These are phyloP conservation scores for Antitype chi DNA, from an alignment of 2,888 invertebrate genomes.

Conservation along the genomic window DNA sequence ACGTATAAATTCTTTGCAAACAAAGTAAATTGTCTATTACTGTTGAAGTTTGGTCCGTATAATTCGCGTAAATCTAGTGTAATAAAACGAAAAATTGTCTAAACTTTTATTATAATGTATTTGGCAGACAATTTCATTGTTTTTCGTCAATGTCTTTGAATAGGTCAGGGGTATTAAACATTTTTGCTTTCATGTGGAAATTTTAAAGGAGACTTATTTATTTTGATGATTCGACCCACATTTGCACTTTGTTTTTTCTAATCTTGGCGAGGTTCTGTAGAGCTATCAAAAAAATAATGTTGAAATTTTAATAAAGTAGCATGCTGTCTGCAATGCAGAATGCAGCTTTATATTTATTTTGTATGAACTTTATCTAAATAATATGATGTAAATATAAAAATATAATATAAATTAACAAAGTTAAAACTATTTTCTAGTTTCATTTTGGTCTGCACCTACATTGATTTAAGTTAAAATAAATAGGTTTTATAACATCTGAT, in stretches of 20 bases:
- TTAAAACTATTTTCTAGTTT: background rate
- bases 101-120: constrained; percentile 27
- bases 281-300: too few relatives aligned
- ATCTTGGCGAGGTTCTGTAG: background rate
- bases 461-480: background rate
- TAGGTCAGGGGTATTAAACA: background rate
- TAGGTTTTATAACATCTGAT: too few relatives aligned
- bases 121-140: constrained; percentile 37
- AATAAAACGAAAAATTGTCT: constrained; percentile 17
- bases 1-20: constrained; percentile 10
- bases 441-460: background rate
- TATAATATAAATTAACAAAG: background rate
- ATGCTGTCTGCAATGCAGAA: background rate
- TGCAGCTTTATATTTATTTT: background rate
- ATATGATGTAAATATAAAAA: background rate
- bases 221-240: background rate
- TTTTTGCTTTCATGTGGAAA: background rate
- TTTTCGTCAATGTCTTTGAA: constrained; percentile 17
- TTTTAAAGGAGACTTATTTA: background rate
- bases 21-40: background rate
- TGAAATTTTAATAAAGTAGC: background rate
- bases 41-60: background rate
- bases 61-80: constrained; percentile 11
- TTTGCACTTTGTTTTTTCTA: background rate
- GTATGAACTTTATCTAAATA: background rate